These are phyloP conservation scores for Drosophila subsilvestris DNA, from an alignment of 2,888 invertebrate genomes.

Conservation along the genomic window DNA sequence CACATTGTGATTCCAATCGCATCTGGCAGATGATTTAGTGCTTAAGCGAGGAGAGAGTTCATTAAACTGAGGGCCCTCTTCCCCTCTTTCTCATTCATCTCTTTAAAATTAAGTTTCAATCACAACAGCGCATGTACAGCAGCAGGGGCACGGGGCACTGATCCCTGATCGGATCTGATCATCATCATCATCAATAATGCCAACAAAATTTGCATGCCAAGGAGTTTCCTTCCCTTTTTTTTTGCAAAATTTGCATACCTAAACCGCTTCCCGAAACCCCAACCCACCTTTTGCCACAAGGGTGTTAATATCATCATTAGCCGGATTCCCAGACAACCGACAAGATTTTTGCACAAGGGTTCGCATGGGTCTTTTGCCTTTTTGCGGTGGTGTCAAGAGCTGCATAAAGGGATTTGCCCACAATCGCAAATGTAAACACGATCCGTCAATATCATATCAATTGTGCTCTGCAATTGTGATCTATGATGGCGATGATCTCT, in stretches of 20 bases:
- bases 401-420: conserved; percentile 56
- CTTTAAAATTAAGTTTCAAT: conserved; percentile 51
- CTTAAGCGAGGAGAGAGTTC: conserved; percentile 20
- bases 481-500: conserved; percentile 26
- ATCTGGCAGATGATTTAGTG: conserved; percentile 44
- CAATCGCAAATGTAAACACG: conserved; percentile 66
- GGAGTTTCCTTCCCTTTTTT: conserved; percentile 17
- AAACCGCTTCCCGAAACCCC: conserved; percentile 45
- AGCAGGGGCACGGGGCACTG: background rate
- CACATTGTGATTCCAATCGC: conserved; percentile 34
- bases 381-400: conserved; percentile 62
- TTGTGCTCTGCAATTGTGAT: conserved; percentile 28
- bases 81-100: background rate
- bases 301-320: conserved; percentile 74
- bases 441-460: conserved; percentile 42
- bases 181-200: conserved; percentile 55
- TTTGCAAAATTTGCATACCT: conserved; percentile 53
- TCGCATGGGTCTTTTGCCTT: conserved; percentile 12
- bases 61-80: conserved; percentile 37
- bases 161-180: conserved; percentile 5
- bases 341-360: conserved; percentile 31
- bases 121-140: conserved; percentile 43
- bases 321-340: conserved; percentile 42
- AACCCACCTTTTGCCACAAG: conserved; percentile 24
- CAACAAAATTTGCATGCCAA: conserved; percentile 32